Percentiles rank a stretch among this genome's conserved stretches.
Conservation (phyloP, 1,140 invertebrate genomes). For the Oppia nitens region DNA sequence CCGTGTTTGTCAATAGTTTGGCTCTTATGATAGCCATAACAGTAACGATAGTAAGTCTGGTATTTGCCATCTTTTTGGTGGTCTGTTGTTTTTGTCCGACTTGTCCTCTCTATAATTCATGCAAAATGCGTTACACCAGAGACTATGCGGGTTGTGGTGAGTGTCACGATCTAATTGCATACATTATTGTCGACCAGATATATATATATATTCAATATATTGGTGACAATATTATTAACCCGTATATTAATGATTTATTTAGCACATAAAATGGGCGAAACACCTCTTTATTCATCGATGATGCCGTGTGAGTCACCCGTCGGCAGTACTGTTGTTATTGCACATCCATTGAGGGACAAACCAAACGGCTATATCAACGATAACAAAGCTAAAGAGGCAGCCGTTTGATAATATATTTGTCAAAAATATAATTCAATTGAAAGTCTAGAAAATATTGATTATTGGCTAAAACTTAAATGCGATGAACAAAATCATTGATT, state of each 20-base stretch:
- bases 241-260: no score
- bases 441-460: no score
- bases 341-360: neutral
- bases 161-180: neutral
- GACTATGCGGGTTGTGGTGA: neutral
- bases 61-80: neutral
- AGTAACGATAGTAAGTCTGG: neutral
- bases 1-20: neutral
- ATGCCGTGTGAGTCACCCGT: neutral
- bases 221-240: no score
- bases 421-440: no score
- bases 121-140: neutral
- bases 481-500: no score
- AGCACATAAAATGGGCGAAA: neutral
- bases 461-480: no score
- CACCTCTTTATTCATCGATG: neutral
- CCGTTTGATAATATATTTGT: neutral
- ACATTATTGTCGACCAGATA: no score
- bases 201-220: no score
- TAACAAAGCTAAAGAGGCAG: neutral
- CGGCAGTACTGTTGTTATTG: neutral
- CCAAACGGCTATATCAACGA: neutral
- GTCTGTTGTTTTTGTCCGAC: constrained; percentile 1
- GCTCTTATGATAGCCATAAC: neutral
- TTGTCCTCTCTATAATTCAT: constrained; percentile 5